phyloP scores from a whole-genome alignment of 1,140 invertebrate species.

The Eurytemora carolleeae region DNA sequence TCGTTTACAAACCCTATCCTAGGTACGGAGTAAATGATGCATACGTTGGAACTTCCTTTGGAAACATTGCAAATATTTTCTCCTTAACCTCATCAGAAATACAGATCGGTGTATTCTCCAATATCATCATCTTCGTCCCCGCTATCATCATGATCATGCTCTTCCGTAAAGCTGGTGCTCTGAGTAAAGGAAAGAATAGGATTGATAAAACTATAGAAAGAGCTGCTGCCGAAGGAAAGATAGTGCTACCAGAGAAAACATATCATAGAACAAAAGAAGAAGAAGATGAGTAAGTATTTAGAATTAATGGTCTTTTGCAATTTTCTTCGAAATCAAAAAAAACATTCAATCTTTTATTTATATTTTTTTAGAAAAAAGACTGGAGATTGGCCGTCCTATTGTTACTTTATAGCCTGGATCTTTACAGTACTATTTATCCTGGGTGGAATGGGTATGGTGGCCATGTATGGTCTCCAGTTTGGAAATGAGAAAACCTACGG shows the following conservation, averaged over 20 bases:
- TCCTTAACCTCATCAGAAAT: constrained; percentile 18
- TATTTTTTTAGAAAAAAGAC: background rate
- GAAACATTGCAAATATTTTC: background rate
- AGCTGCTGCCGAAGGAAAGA: background rate
- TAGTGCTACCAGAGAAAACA: background rate
- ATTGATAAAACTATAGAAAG: background rate
- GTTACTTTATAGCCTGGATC: background rate
- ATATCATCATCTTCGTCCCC: constrained; percentile 29
- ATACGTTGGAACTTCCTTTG: background rate
- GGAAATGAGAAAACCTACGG: constrained; percentile 33
- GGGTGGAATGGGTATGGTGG: background rate
- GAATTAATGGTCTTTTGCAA: no score
- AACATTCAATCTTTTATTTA: background rate
- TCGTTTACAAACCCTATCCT: background rate
- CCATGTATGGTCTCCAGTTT: constrained; percentile 24
- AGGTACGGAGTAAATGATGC: background rate
- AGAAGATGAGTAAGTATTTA: background rate
- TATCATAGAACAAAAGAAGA: background rate
- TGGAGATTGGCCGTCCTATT: background rate
- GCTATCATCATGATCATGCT: constrained; percentile 28
- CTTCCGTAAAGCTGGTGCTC: background rate
- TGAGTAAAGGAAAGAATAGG: background rate
- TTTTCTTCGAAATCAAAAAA: background rate
- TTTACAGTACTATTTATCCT: background rate
- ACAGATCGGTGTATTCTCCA: constrained; percentile 23